These are phyloP conservation scores for Muscina levida DNA, from an alignment of 2,888 invertebrate genomes.

Conservation along the genomic window DNA sequence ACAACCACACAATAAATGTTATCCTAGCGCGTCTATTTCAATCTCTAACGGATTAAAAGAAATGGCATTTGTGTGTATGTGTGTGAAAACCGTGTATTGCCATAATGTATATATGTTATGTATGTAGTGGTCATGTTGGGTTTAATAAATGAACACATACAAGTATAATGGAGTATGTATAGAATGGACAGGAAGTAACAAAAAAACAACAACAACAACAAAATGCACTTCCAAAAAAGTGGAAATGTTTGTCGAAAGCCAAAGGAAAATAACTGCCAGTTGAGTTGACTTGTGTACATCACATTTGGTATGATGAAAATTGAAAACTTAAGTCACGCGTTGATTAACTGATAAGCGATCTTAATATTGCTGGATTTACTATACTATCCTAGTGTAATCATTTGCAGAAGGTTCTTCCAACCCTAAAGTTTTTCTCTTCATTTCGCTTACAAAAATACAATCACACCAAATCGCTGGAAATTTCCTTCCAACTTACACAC, in stretches of 20 bases:
- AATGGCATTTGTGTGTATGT: background rate
- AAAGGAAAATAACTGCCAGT: too few relatives aligned
- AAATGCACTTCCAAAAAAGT: background rate
- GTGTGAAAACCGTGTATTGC: background rate
- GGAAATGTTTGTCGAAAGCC: too few relatives aligned
- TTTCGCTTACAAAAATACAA: background rate
- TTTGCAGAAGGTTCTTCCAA: too few relatives aligned
- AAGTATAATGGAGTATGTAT: background rate
- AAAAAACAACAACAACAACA: slow-evolving; percentile 27
- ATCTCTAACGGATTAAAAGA: slow-evolving; percentile 26
- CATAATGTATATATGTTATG: background rate
- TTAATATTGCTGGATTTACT: too few relatives aligned
- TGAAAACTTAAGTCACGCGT: too few relatives aligned
- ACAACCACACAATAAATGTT: background rate
- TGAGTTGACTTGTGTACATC: too few relatives aligned
- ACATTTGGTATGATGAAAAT: too few relatives aligned
- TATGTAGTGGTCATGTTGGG: background rate
- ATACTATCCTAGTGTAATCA: too few relatives aligned
- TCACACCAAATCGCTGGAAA: background rate
- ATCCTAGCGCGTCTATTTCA: slow-evolving; percentile 1
- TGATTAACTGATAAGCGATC: too few relatives aligned
- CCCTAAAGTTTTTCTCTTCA: too few relatives aligned
- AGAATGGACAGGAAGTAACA: slow-evolving; percentile 42
- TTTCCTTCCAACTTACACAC: background rate
- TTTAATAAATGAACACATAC: background rate